Evolutionary conservation across 23 tunicate species (phyloP), one percentile per base, ranked within the genome.

Genomic region (Pegea sp.): DNA sequence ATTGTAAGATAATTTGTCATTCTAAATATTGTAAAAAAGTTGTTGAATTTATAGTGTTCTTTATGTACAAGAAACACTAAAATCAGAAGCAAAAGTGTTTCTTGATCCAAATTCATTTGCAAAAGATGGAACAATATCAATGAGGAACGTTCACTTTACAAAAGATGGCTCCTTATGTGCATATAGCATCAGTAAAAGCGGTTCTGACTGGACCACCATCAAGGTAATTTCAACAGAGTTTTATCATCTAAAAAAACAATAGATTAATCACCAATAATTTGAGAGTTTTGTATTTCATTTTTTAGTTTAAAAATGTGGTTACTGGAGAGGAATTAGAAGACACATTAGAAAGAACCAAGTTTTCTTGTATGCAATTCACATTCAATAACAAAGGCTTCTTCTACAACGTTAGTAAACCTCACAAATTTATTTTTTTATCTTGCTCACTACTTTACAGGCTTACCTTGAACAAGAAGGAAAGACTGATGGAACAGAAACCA

Each of bases 401-500:
- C 56, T 84, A 73, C 31, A 84, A 84, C 51, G 95, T 84, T 33
- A 59, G 95, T 61, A 50, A 29, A 8, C 11, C 5, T 16, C 7
- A 26, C 8, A 29, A 8, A 11, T 56, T 16, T 26, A 18, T 51
- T 18, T 16, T 13, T 51, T 16, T 7, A n/a, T n/a, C n/a, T n/a
- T n/a, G 56, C 56, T 51, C 56, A 6, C 25, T 24, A 51, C 2
- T 26, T 64, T 74, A 0, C 53, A 89, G 81, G 31, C 71, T 44
- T 89, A 77, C 30, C 60, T 75, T 22, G 71, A 70, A 20, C 90
- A 89, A 61, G 59, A 65, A 58, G 98, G 98, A 4, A 77, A 76
- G 58, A 61, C 98, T 23, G 98, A 89, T 63, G 98, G 98, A 0
- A 89, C 98, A 20, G 98, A 89, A 57, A 71, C 76, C 3, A 89